phyloP scores from a whole-genome alignment of 1,140 invertebrate genomes.

The Pogonus chalceus region DNA sequence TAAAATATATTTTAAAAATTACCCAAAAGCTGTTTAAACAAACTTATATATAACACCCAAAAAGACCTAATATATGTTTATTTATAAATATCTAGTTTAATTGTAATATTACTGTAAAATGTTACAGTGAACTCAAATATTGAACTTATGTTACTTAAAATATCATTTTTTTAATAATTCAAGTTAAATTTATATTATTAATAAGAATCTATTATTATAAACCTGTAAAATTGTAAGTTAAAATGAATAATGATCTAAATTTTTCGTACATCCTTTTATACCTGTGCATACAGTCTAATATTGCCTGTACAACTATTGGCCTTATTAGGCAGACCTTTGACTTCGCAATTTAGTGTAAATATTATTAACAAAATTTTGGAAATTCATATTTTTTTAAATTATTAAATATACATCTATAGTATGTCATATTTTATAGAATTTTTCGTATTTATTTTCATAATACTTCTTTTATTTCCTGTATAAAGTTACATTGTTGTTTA shows the following conservation, averaged over 20 bases:
- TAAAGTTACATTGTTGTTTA: not conserved
- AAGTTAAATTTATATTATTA: conserved; percentile 3
- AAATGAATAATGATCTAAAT: too few species aligned
- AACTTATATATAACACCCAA: too few species aligned
- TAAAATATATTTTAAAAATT: conserved; percentile 10
- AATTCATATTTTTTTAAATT: conserved; percentile 10
- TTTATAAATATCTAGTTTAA: too few species aligned
- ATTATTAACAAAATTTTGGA: conserved; percentile 7
- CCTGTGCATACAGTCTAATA: not conserved
- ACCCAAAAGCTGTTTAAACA: too few species aligned
- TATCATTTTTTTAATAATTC: conserved; percentile 4
- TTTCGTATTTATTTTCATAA: not conserved
- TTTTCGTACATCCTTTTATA: not conserved
- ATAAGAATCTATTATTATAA: too few species aligned
- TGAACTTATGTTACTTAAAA: not conserved
- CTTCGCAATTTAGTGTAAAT: not conserved
- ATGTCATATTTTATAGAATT: conserved; percentile 9
- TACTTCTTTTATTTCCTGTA: not conserved
- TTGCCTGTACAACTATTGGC: conserved; percentile 7
- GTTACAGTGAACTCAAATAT: not conserved
- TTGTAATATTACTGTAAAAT: too few species aligned
- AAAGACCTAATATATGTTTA: conserved; percentile 20
- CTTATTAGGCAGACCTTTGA: conserved; percentile 28
- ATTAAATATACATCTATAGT: conserved; percentile 15
- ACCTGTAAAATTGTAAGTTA: too few species aligned